Evolutionary conservation across 2,797 vertebrate species (phyloP), one percentile per base, ranked within the genome.

Genomic region (Simalia tracyae): DNA sequence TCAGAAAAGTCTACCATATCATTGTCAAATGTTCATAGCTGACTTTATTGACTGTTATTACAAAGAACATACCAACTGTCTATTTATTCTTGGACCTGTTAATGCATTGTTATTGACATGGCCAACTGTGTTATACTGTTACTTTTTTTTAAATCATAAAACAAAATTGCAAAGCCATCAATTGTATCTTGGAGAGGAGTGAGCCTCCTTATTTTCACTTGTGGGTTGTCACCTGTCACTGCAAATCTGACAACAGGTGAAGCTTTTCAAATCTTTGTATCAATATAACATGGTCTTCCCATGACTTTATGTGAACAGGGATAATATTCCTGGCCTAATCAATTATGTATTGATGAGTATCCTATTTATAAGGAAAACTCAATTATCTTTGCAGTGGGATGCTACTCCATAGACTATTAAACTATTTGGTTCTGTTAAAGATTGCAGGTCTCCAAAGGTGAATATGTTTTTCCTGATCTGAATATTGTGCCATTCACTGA

Each of bases 201-300:
- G 66, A n/a, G 26, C 14, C 36, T 66, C 88, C 50, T 56, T 92
- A 72, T 93, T 90, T 92, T 93, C 92, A 3, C 46, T 31, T 92
- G 81, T n/a, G 76, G 63, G 92, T 95, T 94, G 81, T 57, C 42
- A 88, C 42, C 88, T 92, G 54, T 84, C 92, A 88, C 92, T 91
- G 81, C 63, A 59, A 31, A 92, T 92, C 68, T 88, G 54, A 42
- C 64, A 86, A 72, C 46, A 93, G 76, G 17, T 1, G 0, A 85
- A 31, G 59, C 56, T 91, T 24, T 31, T 94, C 91, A 93, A 64
- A 93, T 54, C 89, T 91, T 0, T 46, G 24, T 31, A 59, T 56
- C 86, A 84, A 57, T 94, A 89, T 31, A 91, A 56, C 61, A 68
- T 36, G 22, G 59, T 90, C 2, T 95, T 91, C 22, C 57, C 61